Evolutionary conservation across 1,140 invertebrate genomes (phyloP).

Genomic region (Camponotus floridanus): DNA sequence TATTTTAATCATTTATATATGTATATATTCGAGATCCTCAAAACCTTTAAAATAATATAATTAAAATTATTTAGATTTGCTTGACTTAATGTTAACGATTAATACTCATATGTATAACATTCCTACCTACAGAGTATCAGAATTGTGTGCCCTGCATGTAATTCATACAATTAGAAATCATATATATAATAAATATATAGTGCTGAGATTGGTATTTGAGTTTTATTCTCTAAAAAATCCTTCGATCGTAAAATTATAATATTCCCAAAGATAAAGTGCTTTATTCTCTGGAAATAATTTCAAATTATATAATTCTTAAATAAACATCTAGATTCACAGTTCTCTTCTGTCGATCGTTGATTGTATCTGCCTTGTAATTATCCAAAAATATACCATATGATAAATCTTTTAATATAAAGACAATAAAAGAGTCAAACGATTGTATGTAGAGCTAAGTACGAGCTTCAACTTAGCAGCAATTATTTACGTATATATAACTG

Average conservation of each 20-base stretch:
- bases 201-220: slow-evolving; percentile 20
- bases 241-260: neutral
- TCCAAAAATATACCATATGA: neutral
- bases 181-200: slow-evolving; percentile 13
- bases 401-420: neutral
- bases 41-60: slow-evolving; percentile 39
- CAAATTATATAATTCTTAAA: neutral
- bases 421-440: neutral
- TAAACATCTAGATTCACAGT: neutral
- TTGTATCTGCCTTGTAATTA: neutral
- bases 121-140: neutral
- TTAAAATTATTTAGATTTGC: slow-evolving; percentile 31
- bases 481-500: slow-evolving; percentile 5
- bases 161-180: slow-evolving; percentile 23
- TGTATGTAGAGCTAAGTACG: neutral
- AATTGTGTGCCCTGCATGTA: neutral
- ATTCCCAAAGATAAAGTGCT: neutral
- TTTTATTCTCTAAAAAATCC: slow-evolving; percentile 2
- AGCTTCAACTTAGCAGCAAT: neutral
- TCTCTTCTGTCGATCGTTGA: neutral
- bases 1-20: too few relatives aligned
- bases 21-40: slow-evolving; percentile 17
- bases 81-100: slow-evolving; percentile 21
- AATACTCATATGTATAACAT: neutral
- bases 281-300: neutral